A percentile compares a stretch with the other conserved stretches of the same genome.
Evolutionary conservation across 2,888 invertebrate genomes (phyloP).

Genomic region (Drosophila macrospina): DNA sequence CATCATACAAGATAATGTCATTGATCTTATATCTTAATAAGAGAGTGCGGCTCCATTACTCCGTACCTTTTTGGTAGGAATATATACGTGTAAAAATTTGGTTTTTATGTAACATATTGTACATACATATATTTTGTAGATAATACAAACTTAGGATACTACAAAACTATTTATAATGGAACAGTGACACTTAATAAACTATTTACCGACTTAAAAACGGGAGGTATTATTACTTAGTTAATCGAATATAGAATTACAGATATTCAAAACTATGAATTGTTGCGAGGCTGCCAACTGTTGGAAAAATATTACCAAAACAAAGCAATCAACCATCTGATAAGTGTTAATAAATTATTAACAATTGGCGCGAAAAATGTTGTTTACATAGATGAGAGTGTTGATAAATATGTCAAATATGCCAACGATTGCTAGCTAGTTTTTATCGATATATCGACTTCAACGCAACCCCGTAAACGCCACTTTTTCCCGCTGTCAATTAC

Average conservation of each 20-base stretch:
- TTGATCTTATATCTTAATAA: conserved; percentile 28
- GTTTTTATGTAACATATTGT: conserved; percentile 51
- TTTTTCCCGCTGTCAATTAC: conserved; percentile 53
- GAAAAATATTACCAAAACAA: no score
- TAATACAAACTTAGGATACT: conserved; percentile 41
- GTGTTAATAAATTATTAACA: not conserved
- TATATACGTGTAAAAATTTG: conserved; percentile 33
- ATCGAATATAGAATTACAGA: no score
- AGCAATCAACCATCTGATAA: not conserved
- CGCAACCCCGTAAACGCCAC: conserved; percentile 53
- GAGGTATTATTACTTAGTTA: no score
- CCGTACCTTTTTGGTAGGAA: conserved; percentile 15
- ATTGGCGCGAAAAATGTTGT: conserved; percentile 8
- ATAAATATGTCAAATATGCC: not conserved
- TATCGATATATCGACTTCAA: conserved; percentile 48
- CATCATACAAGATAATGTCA: conserved; percentile 24
- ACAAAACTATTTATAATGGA: conserved; percentile 10
- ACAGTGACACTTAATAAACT: conserved; percentile 6
- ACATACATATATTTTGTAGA: conserved; percentile 61
- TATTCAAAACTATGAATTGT: no score
- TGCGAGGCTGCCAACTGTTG: no score
- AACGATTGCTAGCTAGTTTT: not conserved
- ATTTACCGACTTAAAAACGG: not conserved
- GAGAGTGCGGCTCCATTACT: conserved; percentile 10
- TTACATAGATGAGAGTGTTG: not conserved